Evolutionary conservation across 2,888 invertebrate species (phyloP).

Genomic region (Stratiomys singularior): DNA sequence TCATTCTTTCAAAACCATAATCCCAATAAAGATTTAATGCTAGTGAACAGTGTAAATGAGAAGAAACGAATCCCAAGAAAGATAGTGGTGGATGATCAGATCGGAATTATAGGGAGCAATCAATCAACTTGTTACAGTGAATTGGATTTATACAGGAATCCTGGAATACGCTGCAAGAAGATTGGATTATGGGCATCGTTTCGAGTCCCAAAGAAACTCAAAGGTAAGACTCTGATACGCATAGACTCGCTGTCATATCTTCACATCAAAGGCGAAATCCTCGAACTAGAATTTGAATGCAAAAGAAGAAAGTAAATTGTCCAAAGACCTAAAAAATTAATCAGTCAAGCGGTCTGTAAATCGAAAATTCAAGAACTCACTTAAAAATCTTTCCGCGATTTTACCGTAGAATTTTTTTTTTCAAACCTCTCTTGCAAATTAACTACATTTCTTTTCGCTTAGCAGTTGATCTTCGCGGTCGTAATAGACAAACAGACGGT

Average conservation of each 20-base stretch:
- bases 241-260: too few relatives aligned
- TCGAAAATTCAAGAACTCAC: too few relatives aligned
- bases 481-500: neutral
- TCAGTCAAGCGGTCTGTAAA: too few relatives aligned
- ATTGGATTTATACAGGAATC: slow-evolving; percentile 60
- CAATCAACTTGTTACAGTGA: slow-evolving; percentile 57
- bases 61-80: slow-evolving; percentile 22
- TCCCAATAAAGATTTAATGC: slow-evolving; percentile 38
- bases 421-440: too few relatives aligned
- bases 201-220: slow-evolving; percentile 63
- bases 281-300: too few relatives aligned
- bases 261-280: too few relatives aligned
- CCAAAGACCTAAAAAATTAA: too few relatives aligned
- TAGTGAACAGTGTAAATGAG: slow-evolving; percentile 39
- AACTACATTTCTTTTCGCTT: too few relatives aligned
- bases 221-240: slow-evolving; percentile 54
- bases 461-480: neutral
- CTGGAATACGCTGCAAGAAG: slow-evolving; percentile 58
- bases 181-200: slow-evolving; percentile 64
- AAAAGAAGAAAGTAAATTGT: too few relatives aligned
- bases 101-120: slow-evolving; percentile 39
- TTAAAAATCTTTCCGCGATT: too few relatives aligned
- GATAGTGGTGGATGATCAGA: slow-evolving; percentile 18
- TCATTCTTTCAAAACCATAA: slow-evolving; percentile 63
- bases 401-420: too few relatives aligned